These are phyloP conservation scores for Trogon surrucura DNA, from an alignment of 2,113 vertebrate species.

Conservation along the genomic window DNA sequence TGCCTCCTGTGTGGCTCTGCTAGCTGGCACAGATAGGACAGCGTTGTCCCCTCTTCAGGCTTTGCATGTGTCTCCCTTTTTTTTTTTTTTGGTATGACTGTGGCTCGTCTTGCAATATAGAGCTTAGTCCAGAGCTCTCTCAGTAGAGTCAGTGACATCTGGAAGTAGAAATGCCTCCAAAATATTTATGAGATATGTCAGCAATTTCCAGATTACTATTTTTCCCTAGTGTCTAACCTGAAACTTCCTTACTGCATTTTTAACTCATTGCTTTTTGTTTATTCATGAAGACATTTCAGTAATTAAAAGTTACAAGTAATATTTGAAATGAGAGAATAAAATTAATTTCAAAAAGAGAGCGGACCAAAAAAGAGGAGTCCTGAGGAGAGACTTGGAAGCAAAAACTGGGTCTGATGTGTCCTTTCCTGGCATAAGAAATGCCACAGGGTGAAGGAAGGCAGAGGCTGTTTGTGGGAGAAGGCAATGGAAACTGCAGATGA, in stretches of 20 bases:
- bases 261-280: background rate
- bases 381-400: background rate
- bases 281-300: background rate
- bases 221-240: slow-evolving; percentile 3
- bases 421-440: slow-evolving; percentile 25
- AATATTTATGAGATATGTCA: slow-evolving; percentile 53
- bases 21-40: background rate
- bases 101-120: background rate
- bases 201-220: slow-evolving; percentile 25
- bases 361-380: background rate
- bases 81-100: background rate
- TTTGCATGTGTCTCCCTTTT: background rate
- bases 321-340: background rate
- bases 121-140: background rate
- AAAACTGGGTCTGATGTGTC: background rate
- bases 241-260: slow-evolving; percentile 32
- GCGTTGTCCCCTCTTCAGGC: background rate
- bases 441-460: background rate
- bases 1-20: background rate
- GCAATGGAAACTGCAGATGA: slow-evolving; percentile 1
- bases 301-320: slow-evolving; percentile 35
- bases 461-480: background rate
- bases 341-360: background rate
- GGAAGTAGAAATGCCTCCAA: slow-evolving; percentile 49
- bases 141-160: slow-evolving; percentile 25